Evolutionary conservation across 1,140 invertebrate species (phyloP).

Genomic region (Drosophila sp.): DNA sequence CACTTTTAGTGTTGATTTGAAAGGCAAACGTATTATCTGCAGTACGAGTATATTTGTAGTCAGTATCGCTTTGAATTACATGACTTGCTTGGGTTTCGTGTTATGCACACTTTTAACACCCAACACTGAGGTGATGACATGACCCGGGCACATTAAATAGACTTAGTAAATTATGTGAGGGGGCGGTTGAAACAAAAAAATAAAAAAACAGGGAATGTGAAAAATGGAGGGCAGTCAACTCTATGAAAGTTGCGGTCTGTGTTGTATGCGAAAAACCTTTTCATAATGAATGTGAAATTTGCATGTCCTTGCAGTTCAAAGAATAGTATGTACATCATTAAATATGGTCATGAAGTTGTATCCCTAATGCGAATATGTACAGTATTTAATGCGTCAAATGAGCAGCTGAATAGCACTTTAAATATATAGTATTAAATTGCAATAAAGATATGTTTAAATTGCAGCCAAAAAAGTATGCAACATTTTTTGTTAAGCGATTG

Average conservation of each 20-base stretch:
- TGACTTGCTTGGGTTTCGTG: slow-evolving; percentile 18
- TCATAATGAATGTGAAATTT: slow-evolving; percentile 50
- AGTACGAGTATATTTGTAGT: slow-evolving; percentile 23
- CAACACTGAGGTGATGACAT: slow-evolving; percentile 58
- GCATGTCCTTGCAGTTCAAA: slow-evolving; percentile 38
- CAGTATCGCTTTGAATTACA: neutral
- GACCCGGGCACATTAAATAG: slow-evolving; percentile 67
- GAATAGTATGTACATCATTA: slow-evolving; percentile 44
- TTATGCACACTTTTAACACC: slow-evolving; percentile 45
- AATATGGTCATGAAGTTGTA: slow-evolving; percentile 36
- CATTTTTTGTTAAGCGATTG: no score
- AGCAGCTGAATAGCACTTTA: neutral
- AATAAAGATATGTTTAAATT: neutral
- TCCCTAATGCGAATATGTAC: slow-evolving; percentile 13
- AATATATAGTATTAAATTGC: neutral
- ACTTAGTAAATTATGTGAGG: slow-evolving; percentile 49
- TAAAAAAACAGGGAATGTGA: slow-evolving; percentile 35
- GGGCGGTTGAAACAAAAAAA: slow-evolving; percentile 17
- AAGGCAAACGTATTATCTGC: no score
- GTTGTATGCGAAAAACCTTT: slow-evolving; percentile 29
- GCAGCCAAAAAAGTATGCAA: neutral
- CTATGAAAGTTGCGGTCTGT: slow-evolving; percentile 45
- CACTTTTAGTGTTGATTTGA: no score
- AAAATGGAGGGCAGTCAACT: slow-evolving; percentile 71
- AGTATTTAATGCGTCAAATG: slow-evolving; percentile 14